Conservation (phyloP, 2,797 vertebrate genomes). For the Amblyraja radiata region DNA sequence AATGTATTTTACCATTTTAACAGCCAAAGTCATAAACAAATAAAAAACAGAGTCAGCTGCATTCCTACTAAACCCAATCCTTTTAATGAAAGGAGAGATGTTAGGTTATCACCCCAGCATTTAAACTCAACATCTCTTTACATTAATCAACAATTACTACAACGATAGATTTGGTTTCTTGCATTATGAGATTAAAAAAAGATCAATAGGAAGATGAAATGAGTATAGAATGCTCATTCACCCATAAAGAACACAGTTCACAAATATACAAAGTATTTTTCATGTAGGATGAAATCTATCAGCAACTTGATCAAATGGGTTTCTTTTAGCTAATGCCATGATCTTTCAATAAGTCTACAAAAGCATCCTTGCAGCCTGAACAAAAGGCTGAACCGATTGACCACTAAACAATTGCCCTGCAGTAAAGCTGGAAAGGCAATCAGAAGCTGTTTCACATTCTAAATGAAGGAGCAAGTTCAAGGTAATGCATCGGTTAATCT, state of each 20-base stretch:
- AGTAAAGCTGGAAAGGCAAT: neutral
- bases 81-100: neutral
- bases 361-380: neutral
- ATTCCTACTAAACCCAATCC: neutral
- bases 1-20: neutral
- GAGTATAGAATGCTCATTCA: neutral
- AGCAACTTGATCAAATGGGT: neutral
- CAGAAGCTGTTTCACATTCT: neutral
- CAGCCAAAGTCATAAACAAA: neutral
- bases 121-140: neutral
- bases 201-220: neutral
- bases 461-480: no score
- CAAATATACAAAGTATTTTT: neutral
- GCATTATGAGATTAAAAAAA: neutral
- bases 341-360: neutral
- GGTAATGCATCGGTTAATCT: no score
- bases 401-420: neutral
- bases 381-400: neutral
- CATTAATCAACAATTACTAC: neutral
- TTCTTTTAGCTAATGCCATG: neutral
- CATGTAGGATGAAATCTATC: neutral
- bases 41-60: neutral
- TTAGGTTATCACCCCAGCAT: neutral
- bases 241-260: neutral
- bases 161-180: neutral